Evolutionary conservation across 2,888 invertebrate species (phyloP).

Genomic region (Congeria kusceri): DNA sequence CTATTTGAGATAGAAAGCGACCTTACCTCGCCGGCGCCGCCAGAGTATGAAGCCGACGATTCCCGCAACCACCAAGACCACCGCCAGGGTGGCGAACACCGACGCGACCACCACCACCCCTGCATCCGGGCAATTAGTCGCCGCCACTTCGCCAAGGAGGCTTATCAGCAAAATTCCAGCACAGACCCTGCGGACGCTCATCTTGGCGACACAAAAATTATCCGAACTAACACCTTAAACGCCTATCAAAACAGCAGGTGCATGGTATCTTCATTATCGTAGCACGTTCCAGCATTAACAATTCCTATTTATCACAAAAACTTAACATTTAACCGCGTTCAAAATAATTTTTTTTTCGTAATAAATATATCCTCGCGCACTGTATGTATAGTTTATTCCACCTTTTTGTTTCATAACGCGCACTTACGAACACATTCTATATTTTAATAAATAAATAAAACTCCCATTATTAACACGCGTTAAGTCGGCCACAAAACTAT

Average conservation of each 20-base stretch:
- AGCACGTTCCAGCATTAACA: slow-evolving; percentile 10
- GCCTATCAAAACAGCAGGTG: slow-evolving; percentile 8
- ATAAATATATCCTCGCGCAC: not conserved
- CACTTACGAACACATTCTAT: not conserved
- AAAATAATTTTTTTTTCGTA: not conserved
- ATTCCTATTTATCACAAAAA: slow-evolving; percentile 10
- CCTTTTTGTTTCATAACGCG: not conserved
- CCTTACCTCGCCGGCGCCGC: slow-evolving; percentile 67
- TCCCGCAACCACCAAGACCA: slow-evolving; percentile 70
- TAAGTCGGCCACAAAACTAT: not conserved
- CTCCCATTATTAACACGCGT: not conserved
- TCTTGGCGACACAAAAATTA: slow-evolving; percentile 1
- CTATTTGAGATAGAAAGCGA: not conserved
- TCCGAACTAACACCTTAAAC: not conserved
- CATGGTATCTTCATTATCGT: slow-evolving; percentile 8
- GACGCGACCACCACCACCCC: slow-evolving; percentile 74
- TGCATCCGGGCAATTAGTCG: slow-evolving; percentile 60
- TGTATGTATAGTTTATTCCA: not conserved
- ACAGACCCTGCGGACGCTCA: not conserved
- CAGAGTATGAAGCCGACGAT: slow-evolving; percentile 68
- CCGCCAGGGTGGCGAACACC: slow-evolving; percentile 72
- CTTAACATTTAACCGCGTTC: not conserved
- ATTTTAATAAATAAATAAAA: slow-evolving; percentile 4
- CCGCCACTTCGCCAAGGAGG: slow-evolving; percentile 9
- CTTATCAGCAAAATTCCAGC: slow-evolving; percentile 6